phyloP scores from a whole-genome alignment of 1,140 invertebrate genomes.

The Augochlora pura region DNA sequence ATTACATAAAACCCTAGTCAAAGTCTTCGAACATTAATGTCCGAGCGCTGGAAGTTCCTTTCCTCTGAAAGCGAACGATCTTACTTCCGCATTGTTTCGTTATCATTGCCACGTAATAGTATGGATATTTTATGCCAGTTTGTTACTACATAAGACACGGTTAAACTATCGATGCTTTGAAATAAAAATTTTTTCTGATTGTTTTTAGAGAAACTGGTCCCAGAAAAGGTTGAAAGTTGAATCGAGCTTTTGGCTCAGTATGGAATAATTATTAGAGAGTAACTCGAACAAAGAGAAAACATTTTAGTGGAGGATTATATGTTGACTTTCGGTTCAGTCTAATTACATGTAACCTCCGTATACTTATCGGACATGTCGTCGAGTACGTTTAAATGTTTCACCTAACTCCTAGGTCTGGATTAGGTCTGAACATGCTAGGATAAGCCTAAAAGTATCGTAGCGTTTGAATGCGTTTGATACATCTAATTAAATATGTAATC shows the following conservation, averaged over 20 bases:
- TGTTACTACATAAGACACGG: not conserved
- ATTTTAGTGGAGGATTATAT: not conserved
- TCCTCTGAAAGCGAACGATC: slow-evolving; percentile 17
- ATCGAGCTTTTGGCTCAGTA: no score
- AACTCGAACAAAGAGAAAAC: no score
- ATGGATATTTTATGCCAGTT: not conserved
- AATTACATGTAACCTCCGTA: not conserved
- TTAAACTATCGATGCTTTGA: slow-evolving; percentile 7
- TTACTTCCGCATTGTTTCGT: not conserved
- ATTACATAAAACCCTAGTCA: slow-evolving; percentile 52
- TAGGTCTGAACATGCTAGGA: not conserved
- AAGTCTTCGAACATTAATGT: slow-evolving; percentile 46
- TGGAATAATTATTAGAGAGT: no score
- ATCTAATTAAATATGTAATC: not conserved
- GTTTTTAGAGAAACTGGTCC: not conserved
- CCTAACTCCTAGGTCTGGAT: not conserved
- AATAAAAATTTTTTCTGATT: not conserved
- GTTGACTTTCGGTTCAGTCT: not conserved
- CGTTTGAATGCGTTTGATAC: not conserved
- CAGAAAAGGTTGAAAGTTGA: not conserved
- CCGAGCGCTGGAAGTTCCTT: slow-evolving; percentile 57
- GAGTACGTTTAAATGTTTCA: not conserved
- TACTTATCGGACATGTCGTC: not conserved
- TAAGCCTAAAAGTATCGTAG: not conserved
- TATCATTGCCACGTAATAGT: not conserved